Conservation (phyloP, 2,113 vertebrate genomes). For the Sclerurus mexicanus region DNA sequence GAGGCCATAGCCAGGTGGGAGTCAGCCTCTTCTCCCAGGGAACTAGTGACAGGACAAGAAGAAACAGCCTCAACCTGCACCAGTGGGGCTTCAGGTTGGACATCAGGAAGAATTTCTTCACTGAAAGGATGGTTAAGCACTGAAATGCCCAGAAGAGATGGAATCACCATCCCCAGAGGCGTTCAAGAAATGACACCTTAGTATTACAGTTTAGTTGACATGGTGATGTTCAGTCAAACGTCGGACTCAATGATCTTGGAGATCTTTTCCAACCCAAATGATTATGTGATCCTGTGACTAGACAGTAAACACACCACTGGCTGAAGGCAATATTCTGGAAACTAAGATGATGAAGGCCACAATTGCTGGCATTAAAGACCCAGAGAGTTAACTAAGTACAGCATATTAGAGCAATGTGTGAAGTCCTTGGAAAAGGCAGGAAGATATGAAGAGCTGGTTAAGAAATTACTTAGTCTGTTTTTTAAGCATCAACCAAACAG, state of each 20-base stretch:
- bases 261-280: background rate
- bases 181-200: background rate
- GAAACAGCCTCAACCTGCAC: background rate
- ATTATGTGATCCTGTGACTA: background rate
- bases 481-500: background rate
- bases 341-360: background rate
- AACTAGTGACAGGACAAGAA: background rate
- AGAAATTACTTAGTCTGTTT: background rate
- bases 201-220: background rate
- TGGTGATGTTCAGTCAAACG: accelerated
- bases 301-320: background rate
- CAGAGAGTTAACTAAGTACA: background rate
- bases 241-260: background rate
- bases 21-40: background rate
- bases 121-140: background rate
- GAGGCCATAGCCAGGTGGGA: background rate
- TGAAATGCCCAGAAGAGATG: background rate
- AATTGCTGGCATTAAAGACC: background rate
- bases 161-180: background rate
- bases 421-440: background rate
- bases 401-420: background rate
- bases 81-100: background rate
- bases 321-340: background rate
- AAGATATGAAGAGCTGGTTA: background rate
- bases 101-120: background rate